Percentiles rank a stretch among this genome's conserved stretches.
Evolutionary conservation across 2,113 vertebrate species (phyloP).

Genomic region (Pipra filicauda): DNA sequence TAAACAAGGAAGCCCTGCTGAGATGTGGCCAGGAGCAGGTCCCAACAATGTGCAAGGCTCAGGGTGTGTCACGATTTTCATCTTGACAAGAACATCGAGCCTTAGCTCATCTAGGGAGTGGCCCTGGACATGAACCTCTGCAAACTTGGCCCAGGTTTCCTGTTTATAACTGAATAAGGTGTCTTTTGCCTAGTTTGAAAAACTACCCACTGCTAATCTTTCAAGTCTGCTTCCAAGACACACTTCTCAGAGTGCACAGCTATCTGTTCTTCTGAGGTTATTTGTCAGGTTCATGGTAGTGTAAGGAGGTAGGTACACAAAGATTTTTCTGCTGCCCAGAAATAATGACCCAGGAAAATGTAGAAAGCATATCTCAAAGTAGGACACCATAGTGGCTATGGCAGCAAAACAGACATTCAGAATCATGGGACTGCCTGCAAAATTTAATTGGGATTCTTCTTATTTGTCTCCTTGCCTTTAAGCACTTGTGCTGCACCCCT

Average conservation of each 20-base stretch:
- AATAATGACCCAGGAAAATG: neutral
- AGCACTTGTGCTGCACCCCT: neutral
- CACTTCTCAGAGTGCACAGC: neutral
- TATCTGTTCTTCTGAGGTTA: neutral
- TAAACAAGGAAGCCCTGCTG: neutral
- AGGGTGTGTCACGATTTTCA: neutral
- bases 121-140: constrained; percentile 6
- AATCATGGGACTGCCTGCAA: neutral
- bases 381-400: neutral
- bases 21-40: constrained; percentile 15
- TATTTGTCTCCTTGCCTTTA: neutral
- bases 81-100: neutral
- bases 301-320: neutral
- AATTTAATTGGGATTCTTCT: neutral
- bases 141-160: constrained; percentile 20
- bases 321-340: neutral
- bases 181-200: neutral
- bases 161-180: neutral
- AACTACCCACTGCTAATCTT: neutral
- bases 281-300: neutral
- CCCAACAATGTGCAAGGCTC: neutral
- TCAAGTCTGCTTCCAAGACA: neutral
- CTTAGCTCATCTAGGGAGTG: neutral
- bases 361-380: neutral
- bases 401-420: neutral